Percentiles rank a stretch among this genome's conserved stretches.
phyloP scores from a whole-genome alignment of 1,140 invertebrate genomes.

The Drosophila setifemur region DNA sequence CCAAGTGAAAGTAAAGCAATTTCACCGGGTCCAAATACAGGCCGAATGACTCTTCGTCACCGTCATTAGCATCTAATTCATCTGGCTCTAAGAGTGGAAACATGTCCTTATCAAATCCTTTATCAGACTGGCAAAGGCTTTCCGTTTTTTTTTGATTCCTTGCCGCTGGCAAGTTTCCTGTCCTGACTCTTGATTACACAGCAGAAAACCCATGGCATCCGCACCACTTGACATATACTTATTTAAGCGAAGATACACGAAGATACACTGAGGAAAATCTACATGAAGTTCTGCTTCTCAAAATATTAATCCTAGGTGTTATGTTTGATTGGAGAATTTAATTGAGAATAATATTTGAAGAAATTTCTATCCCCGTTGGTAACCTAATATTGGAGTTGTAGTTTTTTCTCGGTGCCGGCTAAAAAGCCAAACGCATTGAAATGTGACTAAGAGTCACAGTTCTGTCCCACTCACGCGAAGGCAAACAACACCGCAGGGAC shows the following conservation, averaged over 20 bases:
- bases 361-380: constrained; percentile 17
- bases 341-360: too few species aligned
- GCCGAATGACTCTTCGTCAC: constrained; percentile 16
- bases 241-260: constrained; percentile 51
- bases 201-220: constrained; percentile 18
- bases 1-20: constrained; percentile 26
- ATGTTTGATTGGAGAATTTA: constrained; percentile 5
- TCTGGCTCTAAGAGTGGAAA: constrained; percentile 5
- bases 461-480: constrained; percentile 17
- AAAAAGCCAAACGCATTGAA: constrained; percentile 71
- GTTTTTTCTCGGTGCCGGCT: background rate
- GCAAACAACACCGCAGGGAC: constrained; percentile 64
- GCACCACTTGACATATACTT: constrained; percentile 59
- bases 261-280: background rate
- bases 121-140: constrained; percentile 17
- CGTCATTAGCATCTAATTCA: constrained; percentile 41
- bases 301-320: too few species aligned
- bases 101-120: constrained; percentile 31
- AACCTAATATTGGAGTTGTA: too few species aligned
- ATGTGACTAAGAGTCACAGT: constrained; percentile 53
- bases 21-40: background rate
- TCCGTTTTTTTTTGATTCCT: constrained; percentile 46
- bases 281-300: too few species aligned
- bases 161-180: constrained; percentile 62
- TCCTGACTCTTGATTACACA: constrained; percentile 55